Base-by-base conservation (phyloP, 2,888 invertebrate genomes). In the Dimorphilus gyrociliatus region DNA sequence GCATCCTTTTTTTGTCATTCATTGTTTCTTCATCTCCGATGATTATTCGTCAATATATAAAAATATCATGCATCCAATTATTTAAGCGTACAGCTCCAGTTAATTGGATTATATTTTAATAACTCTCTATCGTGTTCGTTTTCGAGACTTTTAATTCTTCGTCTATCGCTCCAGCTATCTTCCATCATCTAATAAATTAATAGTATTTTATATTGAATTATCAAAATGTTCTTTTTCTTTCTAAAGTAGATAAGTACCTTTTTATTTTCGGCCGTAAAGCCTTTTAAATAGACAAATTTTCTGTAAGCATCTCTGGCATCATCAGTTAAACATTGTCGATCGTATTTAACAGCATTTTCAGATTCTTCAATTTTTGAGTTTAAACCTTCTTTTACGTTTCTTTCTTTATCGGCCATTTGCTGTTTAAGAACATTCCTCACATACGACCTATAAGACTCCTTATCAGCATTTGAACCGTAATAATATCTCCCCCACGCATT, bases 401-500 rank as follows among this genome's bases (percentile, higher is more conserved):
- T 30, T 23, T 10, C 16, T 18, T 33, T 33, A 34, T 57, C 55
- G 4, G 43, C 29, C 54, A 57, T 57, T 39, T 57, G 57, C 29
- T 55, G 50, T 32, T 57, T 56, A 16, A 57, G 37, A n/a, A 50
- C 50, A 19, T 53, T 47, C 18, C 57, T 40, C 8, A 28, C 36
- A 15, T 33, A 25, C 5, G 32, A 16, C 19, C 40, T 40, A 39
- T 57, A 54, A 12, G 47, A 41, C 34, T 58, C 58, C 34, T 48
- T 45, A 31, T 58, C 56, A 6, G 55, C 51, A 14, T 50, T 48
- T 19, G 48, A 44, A 1, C 58, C 58, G 35, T 58, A 58, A 35
- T 51, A 56, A 4, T 53, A 48, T 39, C 53, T 57, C 10, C 49
- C 42, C 56, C 56, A 58, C 4, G 56, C 55, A 7, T 53, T 52